Conservation (phyloP, 1,140 invertebrate genomes). For the Caenorhabditis tropicalis region DNA sequence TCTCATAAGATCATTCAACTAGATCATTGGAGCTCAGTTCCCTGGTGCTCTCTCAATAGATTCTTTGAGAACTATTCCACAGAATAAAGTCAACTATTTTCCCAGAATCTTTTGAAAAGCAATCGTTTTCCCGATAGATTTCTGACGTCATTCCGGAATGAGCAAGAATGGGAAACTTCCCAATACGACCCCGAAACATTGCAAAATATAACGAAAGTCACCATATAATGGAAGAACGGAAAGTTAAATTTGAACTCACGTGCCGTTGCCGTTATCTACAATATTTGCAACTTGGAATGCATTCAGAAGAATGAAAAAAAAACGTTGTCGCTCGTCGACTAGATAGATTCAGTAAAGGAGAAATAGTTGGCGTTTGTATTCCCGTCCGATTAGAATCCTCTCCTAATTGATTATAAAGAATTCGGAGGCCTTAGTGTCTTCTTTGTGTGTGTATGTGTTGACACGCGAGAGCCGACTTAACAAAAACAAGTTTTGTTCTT, state of each 20-base stretch:
- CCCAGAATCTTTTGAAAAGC: too few relatives aligned
- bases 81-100: too few relatives aligned
- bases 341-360: not conserved
- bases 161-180: not conserved
- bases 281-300: not conserved
- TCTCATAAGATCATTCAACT: too few relatives aligned
- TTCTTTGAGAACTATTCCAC: too few relatives aligned
- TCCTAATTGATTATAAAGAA: conserved; percentile 40
- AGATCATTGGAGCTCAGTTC: too few relatives aligned
- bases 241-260: not conserved
- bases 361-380: not conserved
- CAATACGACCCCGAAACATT: not conserved
- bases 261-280: not conserved
- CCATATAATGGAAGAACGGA: not conserved
- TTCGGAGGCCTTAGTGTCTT: not conserved
- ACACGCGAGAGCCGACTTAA: not conserved
- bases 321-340: not conserved
- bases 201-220: not conserved
- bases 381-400: not conserved
- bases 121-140: not conserved
- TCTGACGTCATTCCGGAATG: not conserved
- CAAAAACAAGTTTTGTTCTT: conserved; percentile 7
- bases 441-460: not conserved
- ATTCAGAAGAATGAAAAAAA: not conserved
- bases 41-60: too few relatives aligned